Conservation (phyloP, 2,113 vertebrate genomes). For the Rhagologus leucostigma region DNA sequence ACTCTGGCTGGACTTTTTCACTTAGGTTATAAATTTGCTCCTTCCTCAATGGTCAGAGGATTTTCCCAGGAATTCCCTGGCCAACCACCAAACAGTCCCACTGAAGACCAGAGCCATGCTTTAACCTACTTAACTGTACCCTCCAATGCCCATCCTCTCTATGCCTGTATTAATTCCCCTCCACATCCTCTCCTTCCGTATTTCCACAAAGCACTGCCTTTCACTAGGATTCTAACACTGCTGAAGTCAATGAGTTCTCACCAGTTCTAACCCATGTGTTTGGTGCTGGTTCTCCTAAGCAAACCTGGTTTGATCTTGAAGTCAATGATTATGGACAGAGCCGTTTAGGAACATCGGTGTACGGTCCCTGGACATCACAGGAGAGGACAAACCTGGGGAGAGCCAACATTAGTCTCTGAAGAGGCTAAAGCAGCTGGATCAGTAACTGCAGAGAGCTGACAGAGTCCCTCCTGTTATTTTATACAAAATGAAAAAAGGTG, state of each 20-base stretch:
- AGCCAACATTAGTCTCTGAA: not conserved
- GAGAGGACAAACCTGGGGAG: not conserved
- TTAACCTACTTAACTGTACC: not conserved
- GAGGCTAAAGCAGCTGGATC: not conserved
- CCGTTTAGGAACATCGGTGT: not conserved
- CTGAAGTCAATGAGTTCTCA: not conserved
- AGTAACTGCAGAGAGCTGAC: not conserved
- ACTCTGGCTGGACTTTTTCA: not conserved
- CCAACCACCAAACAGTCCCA: not conserved
- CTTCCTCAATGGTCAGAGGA: not conserved
- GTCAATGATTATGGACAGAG: not conserved
- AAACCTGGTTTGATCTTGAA: not conserved
- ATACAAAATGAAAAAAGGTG: not conserved
- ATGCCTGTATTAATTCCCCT: accelerated
- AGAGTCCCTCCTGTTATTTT: not conserved
- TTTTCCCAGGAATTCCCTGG: not conserved
- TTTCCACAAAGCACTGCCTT: not conserved
- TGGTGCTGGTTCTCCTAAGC: not conserved
- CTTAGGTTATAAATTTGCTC: not conserved
- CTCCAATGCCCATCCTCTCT: not conserved
- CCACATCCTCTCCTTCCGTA: not conserved
- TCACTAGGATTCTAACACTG: not conserved
- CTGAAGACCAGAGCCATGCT: not conserved
- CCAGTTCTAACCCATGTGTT: accelerated
- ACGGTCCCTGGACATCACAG: not conserved